These are phyloP conservation scores for Cynaeus angustus DNA, from an alignment of 2,888 invertebrate species.

Conservation along the genomic window DNA sequence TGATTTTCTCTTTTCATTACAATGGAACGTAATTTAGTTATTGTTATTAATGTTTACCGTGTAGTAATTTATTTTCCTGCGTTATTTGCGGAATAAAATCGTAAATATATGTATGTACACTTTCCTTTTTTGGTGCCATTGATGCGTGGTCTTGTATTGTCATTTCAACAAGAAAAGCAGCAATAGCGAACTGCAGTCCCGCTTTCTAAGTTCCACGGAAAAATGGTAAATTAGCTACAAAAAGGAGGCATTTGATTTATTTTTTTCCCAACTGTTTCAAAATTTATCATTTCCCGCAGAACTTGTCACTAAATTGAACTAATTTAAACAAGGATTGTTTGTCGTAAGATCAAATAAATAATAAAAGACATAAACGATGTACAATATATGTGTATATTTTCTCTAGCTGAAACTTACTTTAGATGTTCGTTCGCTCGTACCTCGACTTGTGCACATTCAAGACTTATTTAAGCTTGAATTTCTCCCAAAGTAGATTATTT, in stretches of 20 bases:
- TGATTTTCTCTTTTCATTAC: slow-evolving; percentile 31
- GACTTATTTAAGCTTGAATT: slow-evolving; percentile 1
- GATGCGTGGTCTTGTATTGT: background rate
- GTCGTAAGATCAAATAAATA: background rate
- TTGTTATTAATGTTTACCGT: background rate
- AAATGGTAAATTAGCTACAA: too few relatives aligned
- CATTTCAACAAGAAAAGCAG: background rate
- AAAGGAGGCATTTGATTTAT: too few relatives aligned
- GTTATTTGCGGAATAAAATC: too few relatives aligned
- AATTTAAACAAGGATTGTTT: background rate
- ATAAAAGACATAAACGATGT: background rate
- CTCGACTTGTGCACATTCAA: slow-evolving; percentile 4
- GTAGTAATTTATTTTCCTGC: background rate
- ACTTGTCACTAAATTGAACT: too few relatives aligned
- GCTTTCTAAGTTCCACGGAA: too few relatives aligned
- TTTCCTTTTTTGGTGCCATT: slow-evolving; percentile 1
- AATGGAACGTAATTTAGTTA: slow-evolving; percentile 4
- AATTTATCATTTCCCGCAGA: too few relatives aligned
- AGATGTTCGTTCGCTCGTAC: background rate
- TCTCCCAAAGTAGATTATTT: background rate
- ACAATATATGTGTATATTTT: slow-evolving; percentile 6
- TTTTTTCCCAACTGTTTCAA: too few relatives aligned
- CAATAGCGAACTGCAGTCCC: too few relatives aligned
- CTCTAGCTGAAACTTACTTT: slow-evolving; percentile 1
- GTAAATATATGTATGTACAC: slow-evolving; percentile 11